A percentile compares a stretch with the other conserved stretches of the same genome.
Evolutionary conservation across 1,140 invertebrate genomes (phyloP).

Genomic region (Anadara kagoshimensis): DNA sequence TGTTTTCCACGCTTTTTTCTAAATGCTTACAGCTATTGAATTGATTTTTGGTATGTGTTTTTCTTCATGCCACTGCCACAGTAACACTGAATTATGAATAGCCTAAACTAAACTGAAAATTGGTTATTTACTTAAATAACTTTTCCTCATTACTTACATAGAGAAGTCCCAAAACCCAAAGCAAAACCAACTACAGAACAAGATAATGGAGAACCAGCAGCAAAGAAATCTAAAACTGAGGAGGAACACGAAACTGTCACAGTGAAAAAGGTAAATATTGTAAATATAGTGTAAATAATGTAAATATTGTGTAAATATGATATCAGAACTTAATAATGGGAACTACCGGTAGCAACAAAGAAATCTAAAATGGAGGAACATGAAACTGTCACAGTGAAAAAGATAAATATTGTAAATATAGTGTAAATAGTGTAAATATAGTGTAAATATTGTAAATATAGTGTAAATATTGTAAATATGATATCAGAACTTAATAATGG

Average conservation of each 20-base stretch:
- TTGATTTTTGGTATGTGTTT: too few species aligned
- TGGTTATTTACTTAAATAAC: too few species aligned
- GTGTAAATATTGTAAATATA: not conserved
- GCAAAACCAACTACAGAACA: slow-evolving; percentile 33
- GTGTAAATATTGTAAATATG: not conserved
- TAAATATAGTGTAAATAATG: too few species aligned
- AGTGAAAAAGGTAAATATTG: slow-evolving; percentile 65
- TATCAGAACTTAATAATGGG: slow-evolving; percentile 44
- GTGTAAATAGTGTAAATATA: not conserved
- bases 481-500: slow-evolving; percentile 41
- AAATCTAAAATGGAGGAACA: slow-evolving; percentile 60
- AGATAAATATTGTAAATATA: slow-evolving; percentile 44
- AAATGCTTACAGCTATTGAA: too few species aligned
- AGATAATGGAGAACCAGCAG: slow-evolving; percentile 56
- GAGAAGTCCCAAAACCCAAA: slow-evolving; percentile 61
- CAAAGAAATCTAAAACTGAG: slow-evolving; percentile 63
- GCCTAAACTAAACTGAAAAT: too few species aligned
- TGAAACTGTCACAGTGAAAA: slow-evolving; percentile 69
- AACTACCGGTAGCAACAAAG: slow-evolving; percentile 55
- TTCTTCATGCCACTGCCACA: too few species aligned
- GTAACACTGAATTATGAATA: too few species aligned
- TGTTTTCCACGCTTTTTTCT: too few species aligned
- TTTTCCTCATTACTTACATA: slow-evolving; percentile 3
- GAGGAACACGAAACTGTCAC: slow-evolving; percentile 63
- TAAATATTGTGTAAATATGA: not conserved